Evolutionary conservation across 2,797 vertebrate species (phyloP), one percentile per base, ranked within the genome.

Genomic region (Ptychadena robeensis): DNA sequence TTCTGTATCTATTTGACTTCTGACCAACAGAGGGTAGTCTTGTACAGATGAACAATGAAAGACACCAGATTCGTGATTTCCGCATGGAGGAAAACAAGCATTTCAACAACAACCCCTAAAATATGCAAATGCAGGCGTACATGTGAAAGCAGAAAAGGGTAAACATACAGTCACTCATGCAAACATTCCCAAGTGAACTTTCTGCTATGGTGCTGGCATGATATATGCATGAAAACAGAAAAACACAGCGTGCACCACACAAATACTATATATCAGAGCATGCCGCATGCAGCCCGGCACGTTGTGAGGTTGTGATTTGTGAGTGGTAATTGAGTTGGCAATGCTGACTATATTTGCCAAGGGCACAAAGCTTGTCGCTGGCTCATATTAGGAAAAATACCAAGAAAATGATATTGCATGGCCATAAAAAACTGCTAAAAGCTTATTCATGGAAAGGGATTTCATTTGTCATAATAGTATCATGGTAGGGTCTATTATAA

Each of bases 1-100:
- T 14, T 48, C 18, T 61, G 57, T 28, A 61, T 27, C n/a, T 27
- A 35, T 66, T 77, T 28, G 40, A 64, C 44, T 30, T 27, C 15
- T 9, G 4, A 78, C 82, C 82, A 79, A 34, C 38, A 64, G 82
- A 34, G 75, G 82, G 75, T 69, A 83, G 61, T 67, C 40, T 59
- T 73, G 68, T 53, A 18, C 63, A 8, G 25, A 22, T 38, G 6
- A 27, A 9, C 25, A 25, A 4, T 2, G 15, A 61, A 61, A 61
- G 27, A 61, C 25, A 4, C 2, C n/a, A 61, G 9, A 28, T 61
- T 28, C 25, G 15, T 28, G 9, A 61, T 61, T 61, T 61, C 57
- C 9, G 22, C 5, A 59, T 59, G 1, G 44, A 53, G 18, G 6
- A 53, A 22, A 53, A 48, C 40, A 48, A 48, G 40, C 40, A 48